Base-by-base conservation (phyloP, 2,797 vertebrate genomes). In the Gouania willdenowi region DNA sequence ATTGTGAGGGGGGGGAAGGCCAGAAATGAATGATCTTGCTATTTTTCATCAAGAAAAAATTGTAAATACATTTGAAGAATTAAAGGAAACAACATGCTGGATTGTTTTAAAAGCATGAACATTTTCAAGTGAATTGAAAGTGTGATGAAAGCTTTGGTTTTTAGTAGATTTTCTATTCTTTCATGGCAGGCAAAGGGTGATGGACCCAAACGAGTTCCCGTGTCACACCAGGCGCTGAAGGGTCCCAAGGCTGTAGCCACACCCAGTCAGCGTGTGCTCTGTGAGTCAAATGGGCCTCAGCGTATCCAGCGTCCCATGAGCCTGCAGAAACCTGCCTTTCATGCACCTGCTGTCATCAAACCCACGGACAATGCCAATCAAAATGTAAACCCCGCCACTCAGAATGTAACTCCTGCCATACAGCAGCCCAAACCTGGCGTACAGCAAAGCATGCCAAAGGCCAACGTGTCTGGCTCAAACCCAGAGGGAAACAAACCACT, bases 131-230 rank as follows among this genome's bases (percentile, higher is more conserved):
- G n/a, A n/a, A n/a, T n/a, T n/a, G n/a, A n/a, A 10, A 10, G 10
- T 10, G 10, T 10, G 10, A 10, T 10, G 18, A 4, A 6, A 19
- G n/a, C n/a, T 19, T 19, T 19, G n/a, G n/a, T n/a, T n/a, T 3
- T 19, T 7, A 7, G 23, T 8, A 5, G 78, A 5, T 23, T 23
- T 14, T 1, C 24, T 27, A 36, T 7, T n/a, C 3, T 47, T 26
- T 20, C 1, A 30, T 41, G 64, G 4, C 56, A 90, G 88, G 9
- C 71, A 15, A 44, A 92, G 22, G 55, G 36, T 0, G 74, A 87
- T 3, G 91, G 83, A 11, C 91, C 94, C 0, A 92, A 85, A 41
- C 87, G 94, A 4, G 77, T 97, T 43, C 90, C 88, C 0, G 78
- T 92, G 22, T 55, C 78, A 1, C 91, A 89, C 2, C 91, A 87